Evolutionary conservation across 2,888 invertebrate species (phyloP), one percentile per base, ranked within the genome.

Genomic region (Cephus pygmeus): DNA sequence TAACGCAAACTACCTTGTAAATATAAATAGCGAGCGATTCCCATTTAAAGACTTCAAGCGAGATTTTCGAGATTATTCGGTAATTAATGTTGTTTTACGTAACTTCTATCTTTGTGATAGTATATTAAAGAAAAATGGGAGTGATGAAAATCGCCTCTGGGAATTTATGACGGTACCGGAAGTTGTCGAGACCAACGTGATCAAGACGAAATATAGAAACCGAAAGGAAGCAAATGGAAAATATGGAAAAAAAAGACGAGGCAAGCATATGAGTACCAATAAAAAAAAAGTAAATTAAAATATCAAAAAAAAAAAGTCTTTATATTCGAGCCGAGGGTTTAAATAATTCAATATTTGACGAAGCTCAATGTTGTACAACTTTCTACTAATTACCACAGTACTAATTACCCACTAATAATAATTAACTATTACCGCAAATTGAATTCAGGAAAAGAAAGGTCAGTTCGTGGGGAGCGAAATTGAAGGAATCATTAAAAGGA

Each of bases 311-410:
- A 23, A 2, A 9, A 23, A 23, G 56, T 56, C 56, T 9, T 23
- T 23, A 56, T 56, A 56, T 23, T 56, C 56, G 56, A 56, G 56
- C 56, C 56, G 23, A 56, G 23, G 56, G 23, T 56, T 56, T 56
- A 56, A 79, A 81, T 76, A 76, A 79, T 76, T 71, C 71, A 34
- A 12, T 71, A 71, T 34, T 71, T 78, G 73, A 79, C 69, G 73
- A 77, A 76, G 79, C 75, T 81, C 82, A 77, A 69, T 82, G 79
- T 82, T 79, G 80, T 82, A 82, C 77, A 75, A 82, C 80, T 82
- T 82, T 82, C 82, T 78, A 80, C 77, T 82, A 77, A 56, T 56
- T 56, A 56, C 15, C 56, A 9, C 23, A 56, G 23, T 56, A 56
- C 56, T 56, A 56, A 56, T 56, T 56, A 56, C 23, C 23, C 23